Base-by-base conservation (phyloP, 2,113 vertebrate species). In the Centropus unirufus region DNA sequence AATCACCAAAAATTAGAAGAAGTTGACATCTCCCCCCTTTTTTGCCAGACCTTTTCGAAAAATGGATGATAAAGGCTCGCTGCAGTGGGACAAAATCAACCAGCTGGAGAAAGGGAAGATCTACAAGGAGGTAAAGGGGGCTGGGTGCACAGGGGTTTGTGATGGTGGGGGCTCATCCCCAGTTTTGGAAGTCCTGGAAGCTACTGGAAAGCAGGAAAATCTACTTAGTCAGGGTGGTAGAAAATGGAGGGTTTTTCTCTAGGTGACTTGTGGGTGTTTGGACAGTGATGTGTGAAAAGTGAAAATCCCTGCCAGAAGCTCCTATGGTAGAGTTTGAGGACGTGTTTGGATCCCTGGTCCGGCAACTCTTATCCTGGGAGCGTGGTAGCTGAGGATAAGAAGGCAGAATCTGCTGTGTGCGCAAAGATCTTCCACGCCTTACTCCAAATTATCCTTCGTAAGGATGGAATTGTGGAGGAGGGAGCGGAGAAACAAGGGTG, bases 31-130 rank as follows among this genome's bases (percentile, higher is more conserved):
- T 79, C 73, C 29, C 54, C 8, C n/a, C 42, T 8, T 57, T 73
- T 27, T 30, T 85, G 52, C 46, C 82, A 98, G 98, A 95, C 98
- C 98, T 91, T 98, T 98, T 94, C 64, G 98, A 87, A 98, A 98
- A 97, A 96, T 98, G 26, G 98, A 98, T 76, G 98, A 98, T 73
- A 97, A 93, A 39, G 98, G 98, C 19, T 97, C 97, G 3, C 96
- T 98, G 40, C 98, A 98, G 62, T 98, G 98, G 98, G 98, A 98
- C 92, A 98, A 98, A 46, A 98, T 98, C 95, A 97, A 95, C 66
- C 96, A 97, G 49, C 91, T 98, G 94, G 98, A 98, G 83, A 98
- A 98, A 79, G 98, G 98, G 61, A 98, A 98, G 95, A 98, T 98
- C 94, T 98, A 98, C 75, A 98, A 98, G 93, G 98, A 98, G 98